Conservation (phyloP, 2,113 vertebrate genomes). For the Nesogale talazaci region DNA sequence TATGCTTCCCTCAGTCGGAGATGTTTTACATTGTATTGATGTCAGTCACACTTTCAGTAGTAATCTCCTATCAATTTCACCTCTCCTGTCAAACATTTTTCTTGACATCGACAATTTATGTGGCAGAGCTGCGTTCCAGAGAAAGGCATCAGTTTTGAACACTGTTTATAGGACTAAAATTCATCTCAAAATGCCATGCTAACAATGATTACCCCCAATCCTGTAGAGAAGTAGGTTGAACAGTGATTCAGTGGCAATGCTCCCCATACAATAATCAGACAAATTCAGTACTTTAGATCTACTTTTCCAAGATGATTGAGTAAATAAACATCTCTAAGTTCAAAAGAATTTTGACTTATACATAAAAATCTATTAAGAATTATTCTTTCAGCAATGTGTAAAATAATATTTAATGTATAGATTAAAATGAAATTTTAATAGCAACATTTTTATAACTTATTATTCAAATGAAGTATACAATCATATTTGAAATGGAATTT, state of each 20-base stretch:
- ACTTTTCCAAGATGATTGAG: slow-evolving; percentile 40
- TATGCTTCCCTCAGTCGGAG: slow-evolving; percentile 25
- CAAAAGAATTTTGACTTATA: slow-evolving; percentile 36
- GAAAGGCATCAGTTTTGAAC: slow-evolving; percentile 51
- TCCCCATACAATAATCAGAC: slow-evolving; percentile 42
- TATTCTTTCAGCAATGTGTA: not conserved
- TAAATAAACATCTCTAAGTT: slow-evolving; percentile 57
- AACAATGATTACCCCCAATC: slow-evolving; percentile 60
- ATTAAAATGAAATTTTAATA: not conserved
- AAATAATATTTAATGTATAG: not conserved
- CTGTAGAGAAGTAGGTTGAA: slow-evolving; percentile 64
- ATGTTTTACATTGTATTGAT: slow-evolving; percentile 61
- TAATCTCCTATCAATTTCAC: slow-evolving; percentile 72
- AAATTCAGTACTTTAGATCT: slow-evolving; percentile 48
- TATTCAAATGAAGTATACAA: slow-evolving; percentile 7
- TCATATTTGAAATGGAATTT: not conserved
- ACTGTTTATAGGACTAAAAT: slow-evolving; percentile 62
- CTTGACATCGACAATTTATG: slow-evolving; percentile 61
- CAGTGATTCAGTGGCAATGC: slow-evolving; percentile 52
- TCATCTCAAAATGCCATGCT: slow-evolving; percentile 32
- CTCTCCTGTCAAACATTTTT: slow-evolving; percentile 57
- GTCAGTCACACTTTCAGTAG: slow-evolving; percentile 66
- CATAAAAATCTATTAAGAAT: slow-evolving; percentile 30
- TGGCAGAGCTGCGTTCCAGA: slow-evolving; percentile 45
- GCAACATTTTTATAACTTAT: not conserved